Evolutionary conservation across 2,797 vertebrate genomes (phyloP).

Genomic region (Helostoma temminkii): DNA sequence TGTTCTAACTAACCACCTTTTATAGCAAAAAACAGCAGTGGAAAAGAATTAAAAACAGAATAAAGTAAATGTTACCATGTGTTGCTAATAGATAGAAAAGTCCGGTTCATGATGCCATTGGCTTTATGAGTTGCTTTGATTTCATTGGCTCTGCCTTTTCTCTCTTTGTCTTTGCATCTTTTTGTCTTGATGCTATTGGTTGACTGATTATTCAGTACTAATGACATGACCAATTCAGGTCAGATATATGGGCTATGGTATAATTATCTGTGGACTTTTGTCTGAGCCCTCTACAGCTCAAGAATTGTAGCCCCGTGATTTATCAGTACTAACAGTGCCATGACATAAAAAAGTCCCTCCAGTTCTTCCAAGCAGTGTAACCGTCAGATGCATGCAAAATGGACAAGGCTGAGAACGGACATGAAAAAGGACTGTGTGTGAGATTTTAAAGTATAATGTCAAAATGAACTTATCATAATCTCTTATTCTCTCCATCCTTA

Average conservation of each 20-base stretch:
- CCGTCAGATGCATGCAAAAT: conserved; percentile 79
- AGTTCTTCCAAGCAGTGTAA: conserved; percentile 77
- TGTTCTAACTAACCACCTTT: conserved; percentile 93
- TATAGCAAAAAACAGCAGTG: conserved; percentile 81
- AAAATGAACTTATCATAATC: conserved; percentile 65
- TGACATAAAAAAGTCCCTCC: conserved; percentile 64
- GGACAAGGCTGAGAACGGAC: conserved; percentile 52
- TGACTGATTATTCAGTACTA: conserved; percentile 48
- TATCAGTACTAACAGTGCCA: conserved; percentile 67
- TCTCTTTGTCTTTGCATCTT: conserved; percentile 49
- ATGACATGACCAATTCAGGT: conserved; percentile 32
- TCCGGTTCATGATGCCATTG: conserved; percentile 90
- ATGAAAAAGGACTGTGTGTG: conserved; percentile 53
- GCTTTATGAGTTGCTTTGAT: conserved; percentile 82
- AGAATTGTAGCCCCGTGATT: conserved; percentile 59
- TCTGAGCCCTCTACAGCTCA: conserved; percentile 54
- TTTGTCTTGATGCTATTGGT: conserved; percentile 60
- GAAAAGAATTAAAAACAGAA: conserved; percentile 76
- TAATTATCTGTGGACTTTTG: conserved; percentile 53
- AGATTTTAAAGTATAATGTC: conserved; percentile 68
- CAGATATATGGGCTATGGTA: conserved; percentile 37
- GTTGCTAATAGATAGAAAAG: conserved; percentile 90
- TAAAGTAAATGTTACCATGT: conserved; percentile 94
- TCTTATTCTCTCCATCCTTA: conserved; percentile 59
- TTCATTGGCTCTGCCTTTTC: conserved; percentile 67